Evolutionary conservation across 2,888 invertebrate genomes (phyloP), one percentile per base, ranked within the genome.

Genomic region (Melinopterus prodromus): DNA sequence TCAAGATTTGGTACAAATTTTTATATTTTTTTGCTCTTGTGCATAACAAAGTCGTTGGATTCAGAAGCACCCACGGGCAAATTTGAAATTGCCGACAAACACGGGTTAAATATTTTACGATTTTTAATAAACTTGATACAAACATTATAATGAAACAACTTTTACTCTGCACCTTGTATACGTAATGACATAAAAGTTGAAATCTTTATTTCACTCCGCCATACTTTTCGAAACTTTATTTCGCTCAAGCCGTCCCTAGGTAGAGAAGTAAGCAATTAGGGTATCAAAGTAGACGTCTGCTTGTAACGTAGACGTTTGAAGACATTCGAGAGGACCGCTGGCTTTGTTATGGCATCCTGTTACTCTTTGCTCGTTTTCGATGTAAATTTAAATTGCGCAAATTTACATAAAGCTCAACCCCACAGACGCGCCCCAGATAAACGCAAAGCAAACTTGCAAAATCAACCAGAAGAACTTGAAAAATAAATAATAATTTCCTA

Each of bases 291-390:
- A 7, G 53, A 53, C 53, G 53, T 53, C 53, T 7, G 53, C 53
- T 53, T 53, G 53, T 53, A 53, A 53, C 53, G 53, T 53, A 53
- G 53, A 53, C 53, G 53, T 53, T 53, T 53, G 53, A 53, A 53
- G 53, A 53, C 53, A 53, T 53, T 12, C 53, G 12, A 53, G 53
- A 53, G 12, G 7, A 53, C 53, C 53, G 53, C 53, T 7, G 53
- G 53, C 53, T 53, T 53, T 53, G 53, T 53, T 53, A 53, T 53
- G 53, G 9, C 53, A 53, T 53, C 53, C 53, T 1, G 53, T 53
- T 53, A 53, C 53, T 53, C 71, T 71, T 71, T 26, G 71, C 71
- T 71, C 71, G 71, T 26, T 16, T 71, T 71, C 71, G 71, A 71
- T 16, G 16, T 71, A 16, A 26, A 71, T 71, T 26, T 71, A 71